Conservation (phyloP, 2,113 vertebrate species). For the Stegostoma tigrinum region DNA sequence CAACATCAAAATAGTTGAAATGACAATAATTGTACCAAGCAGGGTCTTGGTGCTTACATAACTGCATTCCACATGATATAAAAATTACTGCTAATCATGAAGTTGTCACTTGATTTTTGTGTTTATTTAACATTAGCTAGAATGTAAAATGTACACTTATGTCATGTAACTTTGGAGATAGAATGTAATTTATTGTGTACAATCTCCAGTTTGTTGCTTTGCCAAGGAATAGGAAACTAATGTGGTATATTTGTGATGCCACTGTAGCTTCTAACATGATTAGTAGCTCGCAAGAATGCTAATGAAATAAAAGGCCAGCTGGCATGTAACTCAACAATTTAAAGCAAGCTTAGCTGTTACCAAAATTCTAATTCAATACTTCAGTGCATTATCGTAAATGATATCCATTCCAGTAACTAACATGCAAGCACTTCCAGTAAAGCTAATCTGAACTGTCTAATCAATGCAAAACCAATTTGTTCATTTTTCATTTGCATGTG, state of each 20-base stretch:
- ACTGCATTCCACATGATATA: not conserved
- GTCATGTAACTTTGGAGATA: not conserved
- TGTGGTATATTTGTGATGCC: not conserved
- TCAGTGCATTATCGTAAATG: not conserved
- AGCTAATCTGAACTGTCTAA: not conserved
- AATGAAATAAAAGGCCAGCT: constrained; percentile 14
- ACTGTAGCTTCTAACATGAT: not conserved
- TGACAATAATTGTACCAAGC: not conserved
- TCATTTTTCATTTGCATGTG: constrained; percentile 22
- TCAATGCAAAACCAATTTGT: constrained; percentile 9
- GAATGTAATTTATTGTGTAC: not conserved
- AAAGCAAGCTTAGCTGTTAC: not conserved
- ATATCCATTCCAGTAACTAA: constrained; percentile 25
- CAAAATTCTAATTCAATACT: not conserved
- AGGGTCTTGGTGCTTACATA: not conserved
- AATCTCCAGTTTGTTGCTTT: not conserved
- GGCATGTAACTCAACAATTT: not conserved
- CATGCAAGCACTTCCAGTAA: constrained; percentile 1
- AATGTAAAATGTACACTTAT: not conserved
- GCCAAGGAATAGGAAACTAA: not conserved
- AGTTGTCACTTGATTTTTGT: not conserved
- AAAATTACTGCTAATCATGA: not conserved
- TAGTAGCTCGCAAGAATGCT: not conserved
- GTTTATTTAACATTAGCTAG: not conserved
- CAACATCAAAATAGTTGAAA: not conserved